phyloP scores from a whole-genome alignment of 2,888 invertebrate species.

The Dolichopus griseipennis region DNA sequence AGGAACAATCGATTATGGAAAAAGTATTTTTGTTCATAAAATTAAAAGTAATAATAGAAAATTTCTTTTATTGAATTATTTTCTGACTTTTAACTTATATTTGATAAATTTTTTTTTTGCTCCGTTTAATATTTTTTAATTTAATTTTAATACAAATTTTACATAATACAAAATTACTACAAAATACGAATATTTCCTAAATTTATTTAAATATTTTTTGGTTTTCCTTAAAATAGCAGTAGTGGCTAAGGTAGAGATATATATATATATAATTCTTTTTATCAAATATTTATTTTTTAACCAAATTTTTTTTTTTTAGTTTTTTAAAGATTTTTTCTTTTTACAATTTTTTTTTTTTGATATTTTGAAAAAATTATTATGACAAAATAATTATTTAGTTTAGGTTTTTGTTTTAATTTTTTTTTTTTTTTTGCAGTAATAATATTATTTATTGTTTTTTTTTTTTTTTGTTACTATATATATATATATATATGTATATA shows the following conservation, averaged over 20 bases:
- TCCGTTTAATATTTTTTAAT: too few relatives aligned
- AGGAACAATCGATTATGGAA: too few relatives aligned
- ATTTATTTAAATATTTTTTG: neutral
- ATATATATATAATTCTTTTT: neutral
- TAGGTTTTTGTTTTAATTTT: too few relatives aligned
- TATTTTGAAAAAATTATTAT: neutral
- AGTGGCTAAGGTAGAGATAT: neutral
- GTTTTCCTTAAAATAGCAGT: neutral
- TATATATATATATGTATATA: neutral
- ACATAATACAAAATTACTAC: constrained; percentile 6
- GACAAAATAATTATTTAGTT: neutral
- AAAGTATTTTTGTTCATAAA: too few relatives aligned
- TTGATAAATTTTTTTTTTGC: too few relatives aligned
- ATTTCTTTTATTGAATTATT: too few relatives aligned
- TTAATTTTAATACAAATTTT: neutral
- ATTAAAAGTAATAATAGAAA: too few relatives aligned
- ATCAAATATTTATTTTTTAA: neutral
- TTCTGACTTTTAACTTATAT: too few relatives aligned
- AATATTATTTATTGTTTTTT: neutral
- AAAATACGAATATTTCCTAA: neutral
- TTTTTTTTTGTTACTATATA: neutral
- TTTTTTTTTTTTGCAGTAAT: too few relatives aligned
- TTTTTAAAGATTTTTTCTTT: neutral
- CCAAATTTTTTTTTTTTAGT: neutral
- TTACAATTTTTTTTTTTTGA: neutral